These are phyloP conservation scores for Caiman crocodilus DNA, from an alignment of 2,797 vertebrate species.

Conservation along the genomic window DNA sequence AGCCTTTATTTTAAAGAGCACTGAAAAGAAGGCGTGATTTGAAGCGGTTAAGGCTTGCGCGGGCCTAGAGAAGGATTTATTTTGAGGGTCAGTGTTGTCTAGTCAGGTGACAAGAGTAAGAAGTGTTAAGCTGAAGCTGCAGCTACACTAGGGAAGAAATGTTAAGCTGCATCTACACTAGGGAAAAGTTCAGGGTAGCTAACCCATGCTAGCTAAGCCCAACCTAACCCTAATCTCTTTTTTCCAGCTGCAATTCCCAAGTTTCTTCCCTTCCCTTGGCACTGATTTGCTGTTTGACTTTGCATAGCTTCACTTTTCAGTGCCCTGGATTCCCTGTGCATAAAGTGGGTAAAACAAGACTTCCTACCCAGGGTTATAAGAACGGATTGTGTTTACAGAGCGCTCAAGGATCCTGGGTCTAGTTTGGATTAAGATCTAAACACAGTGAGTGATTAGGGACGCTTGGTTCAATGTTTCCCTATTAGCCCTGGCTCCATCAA, in stretches of 20 bases:
- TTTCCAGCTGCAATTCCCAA: not conserved
- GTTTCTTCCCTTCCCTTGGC: not conserved
- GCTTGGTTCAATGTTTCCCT: not conserved
- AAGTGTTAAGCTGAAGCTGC: not conserved
- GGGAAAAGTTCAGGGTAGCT: not conserved
- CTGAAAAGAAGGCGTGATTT: not conserved
- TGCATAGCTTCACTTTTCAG: not conserved
- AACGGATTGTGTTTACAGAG: not conserved
- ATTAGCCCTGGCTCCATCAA: not conserved
- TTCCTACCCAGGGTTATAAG: not conserved
- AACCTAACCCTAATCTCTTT: not conserved
- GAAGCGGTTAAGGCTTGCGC: not conserved
- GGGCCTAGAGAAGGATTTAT: not conserved
- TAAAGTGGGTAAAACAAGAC: not conserved
- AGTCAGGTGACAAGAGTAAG: not conserved
- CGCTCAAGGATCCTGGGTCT: fast-evolving
- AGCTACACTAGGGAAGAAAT: not conserved
- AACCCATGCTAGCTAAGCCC: not conserved
- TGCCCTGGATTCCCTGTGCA: not conserved
- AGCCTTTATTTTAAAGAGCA: not conserved
- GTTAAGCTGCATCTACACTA: not conserved
- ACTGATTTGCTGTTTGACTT: not conserved
- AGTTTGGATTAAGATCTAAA: fast-evolving
- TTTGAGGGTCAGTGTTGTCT: not conserved
- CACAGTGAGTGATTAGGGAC: not conserved